Evolutionary conservation across 2,113 vertebrate genomes (phyloP).

Genomic region (Columba livia): DNA sequence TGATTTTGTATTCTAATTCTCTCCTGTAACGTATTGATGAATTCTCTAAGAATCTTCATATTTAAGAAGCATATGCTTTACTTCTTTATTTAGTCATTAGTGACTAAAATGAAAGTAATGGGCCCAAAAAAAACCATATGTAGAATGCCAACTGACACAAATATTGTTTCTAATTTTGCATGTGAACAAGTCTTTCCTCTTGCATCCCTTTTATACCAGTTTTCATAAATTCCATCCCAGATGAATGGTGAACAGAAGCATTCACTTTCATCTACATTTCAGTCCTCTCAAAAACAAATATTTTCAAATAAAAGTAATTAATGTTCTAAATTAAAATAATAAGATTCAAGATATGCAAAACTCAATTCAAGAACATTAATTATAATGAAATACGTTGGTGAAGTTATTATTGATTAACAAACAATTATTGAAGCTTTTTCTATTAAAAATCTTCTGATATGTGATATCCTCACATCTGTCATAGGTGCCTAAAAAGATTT

Average conservation of each 20-base stretch:
- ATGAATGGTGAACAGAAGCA: neutral
- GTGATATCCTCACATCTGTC: neutral
- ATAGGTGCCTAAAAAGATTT: neutral
- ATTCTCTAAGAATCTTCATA: neutral
- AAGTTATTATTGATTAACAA: neutral
- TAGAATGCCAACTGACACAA: neutral
- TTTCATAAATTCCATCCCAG: neutral
- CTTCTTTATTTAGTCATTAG: neutral
- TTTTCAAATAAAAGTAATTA: constrained; percentile 8
- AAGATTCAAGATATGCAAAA: neutral
- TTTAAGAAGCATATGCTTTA: neutral
- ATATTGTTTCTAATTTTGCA: neutral
- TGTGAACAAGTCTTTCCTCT: neutral
- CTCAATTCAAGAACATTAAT: neutral
- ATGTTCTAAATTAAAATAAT: neutral
- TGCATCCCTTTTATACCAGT: neutral
- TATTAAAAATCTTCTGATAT: neutral
- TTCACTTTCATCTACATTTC: neutral
- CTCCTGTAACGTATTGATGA: neutral
- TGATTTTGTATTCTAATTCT: neutral
- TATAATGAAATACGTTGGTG: neutral
- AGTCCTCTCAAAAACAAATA: neutral
- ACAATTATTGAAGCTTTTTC: neutral
- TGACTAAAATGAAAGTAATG: neutral
- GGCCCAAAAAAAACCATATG: neutral